Percentiles rank a stretch among this genome's conserved stretches.
phyloP scores from a whole-genome alignment of 2,113 vertebrate species.

The Microtus ochrogaster region DNA sequence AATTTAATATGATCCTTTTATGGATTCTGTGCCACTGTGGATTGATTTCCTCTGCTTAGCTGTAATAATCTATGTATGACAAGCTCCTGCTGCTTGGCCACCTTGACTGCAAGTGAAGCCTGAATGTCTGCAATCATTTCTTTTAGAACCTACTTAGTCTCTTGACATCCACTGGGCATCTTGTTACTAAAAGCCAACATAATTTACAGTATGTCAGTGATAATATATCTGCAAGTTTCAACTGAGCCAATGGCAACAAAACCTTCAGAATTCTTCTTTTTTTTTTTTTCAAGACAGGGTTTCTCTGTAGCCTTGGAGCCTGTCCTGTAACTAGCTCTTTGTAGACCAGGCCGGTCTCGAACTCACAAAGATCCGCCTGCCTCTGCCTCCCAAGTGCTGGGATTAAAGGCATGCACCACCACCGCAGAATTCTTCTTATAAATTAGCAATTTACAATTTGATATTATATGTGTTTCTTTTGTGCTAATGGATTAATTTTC shows the following conservation, averaged over 20 bases:
- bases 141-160: neutral
- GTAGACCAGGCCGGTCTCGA: too few species aligned
- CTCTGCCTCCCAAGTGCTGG: too few species aligned
- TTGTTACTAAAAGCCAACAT: constrained; percentile 40
- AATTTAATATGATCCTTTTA: neutral
- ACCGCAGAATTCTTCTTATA: neutral
- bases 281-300: too few species aligned
- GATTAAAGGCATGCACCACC: too few species aligned
- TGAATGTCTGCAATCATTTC: neutral
- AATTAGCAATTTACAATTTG: constrained; percentile 46
- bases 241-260: constrained; percentile 11
- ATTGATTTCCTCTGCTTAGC: neutral
- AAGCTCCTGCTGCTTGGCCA: constrained; percentile 15
- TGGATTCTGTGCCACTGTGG: neutral
- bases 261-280: neutral
- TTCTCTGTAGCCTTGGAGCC: too few species aligned
- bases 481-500: constrained; percentile 55
- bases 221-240: constrained; percentile 16
- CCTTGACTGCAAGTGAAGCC: neutral
- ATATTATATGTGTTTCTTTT: constrained; percentile 4
- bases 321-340: too few species aligned
- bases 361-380: too few species aligned
- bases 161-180: neutral
- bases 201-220: neutral
- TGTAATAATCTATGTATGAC: constrained; percentile 1